Conservation (phyloP, 30 jellyfish, hydroid and myxozoan genomes). For the Turritopsis dohrnii region DNA sequence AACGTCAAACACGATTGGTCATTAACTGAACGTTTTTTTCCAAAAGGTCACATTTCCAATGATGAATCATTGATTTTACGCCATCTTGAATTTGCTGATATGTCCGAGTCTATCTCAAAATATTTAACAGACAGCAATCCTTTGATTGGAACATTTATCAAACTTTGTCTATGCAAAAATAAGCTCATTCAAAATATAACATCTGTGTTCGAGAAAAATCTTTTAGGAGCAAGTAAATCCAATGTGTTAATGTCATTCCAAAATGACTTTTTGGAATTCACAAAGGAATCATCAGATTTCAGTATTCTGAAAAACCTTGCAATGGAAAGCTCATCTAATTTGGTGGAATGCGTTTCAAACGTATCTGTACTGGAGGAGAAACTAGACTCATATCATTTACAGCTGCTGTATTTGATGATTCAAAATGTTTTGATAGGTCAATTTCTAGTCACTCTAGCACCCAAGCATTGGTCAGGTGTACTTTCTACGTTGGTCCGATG, state of each 20-base stretch:
- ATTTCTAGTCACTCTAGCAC: background rate
- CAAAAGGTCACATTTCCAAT: background rate
- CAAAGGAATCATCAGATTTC: background rate
- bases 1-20: conserved; percentile 18
- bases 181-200: background rate
- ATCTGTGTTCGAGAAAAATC: background rate
- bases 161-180: conserved; percentile 13
- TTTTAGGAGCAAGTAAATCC: background rate
- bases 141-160: conserved; percentile 48
- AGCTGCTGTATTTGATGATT: background rate
- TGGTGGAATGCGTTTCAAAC: background rate
- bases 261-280: background rate
- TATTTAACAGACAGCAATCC: conserved; percentile 60
- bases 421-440: background rate
- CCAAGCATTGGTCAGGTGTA: conserved; percentile 5
- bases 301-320: conserved; percentile 5
- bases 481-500: background rate
- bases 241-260: conserved; percentile 1
- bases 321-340: conserved; percentile 5
- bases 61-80: background rate
- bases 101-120: conserved; percentile 45
- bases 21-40: background rate
- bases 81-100: background rate
- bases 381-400: background rate
- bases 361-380: background rate